Percentiles rank a stretch among this genome's conserved stretches.
Evolutionary conservation across 2,113 vertebrate genomes (phyloP).

Genomic region (Tichodroma muraria): DNA sequence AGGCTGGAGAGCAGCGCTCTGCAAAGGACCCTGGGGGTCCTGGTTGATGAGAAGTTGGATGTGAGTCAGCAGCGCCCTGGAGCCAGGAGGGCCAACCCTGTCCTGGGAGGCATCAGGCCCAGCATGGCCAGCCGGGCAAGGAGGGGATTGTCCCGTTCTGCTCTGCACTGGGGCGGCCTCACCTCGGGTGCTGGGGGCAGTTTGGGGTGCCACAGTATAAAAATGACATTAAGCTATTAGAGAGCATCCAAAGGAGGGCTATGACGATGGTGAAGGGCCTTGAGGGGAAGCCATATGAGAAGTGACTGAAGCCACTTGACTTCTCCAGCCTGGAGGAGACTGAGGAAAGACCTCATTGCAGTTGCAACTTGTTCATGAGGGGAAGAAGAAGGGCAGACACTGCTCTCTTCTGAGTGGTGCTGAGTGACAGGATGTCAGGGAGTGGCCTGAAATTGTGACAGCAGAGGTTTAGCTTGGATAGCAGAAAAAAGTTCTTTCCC

Average conservation of each 20-base stretch:
- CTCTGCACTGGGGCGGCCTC: accelerated
- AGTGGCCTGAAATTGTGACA: background rate
- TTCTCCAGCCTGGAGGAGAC: background rate
- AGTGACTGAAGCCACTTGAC: background rate
- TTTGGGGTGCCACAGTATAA: background rate
- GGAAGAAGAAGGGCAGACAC: background rate
- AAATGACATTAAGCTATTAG: accelerated
- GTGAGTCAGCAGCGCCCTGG: background rate
- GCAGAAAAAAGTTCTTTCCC: background rate
- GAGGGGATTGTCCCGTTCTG: background rate
- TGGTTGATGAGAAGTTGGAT: background rate
- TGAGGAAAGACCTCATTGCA: background rate
- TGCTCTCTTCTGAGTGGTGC: background rate
- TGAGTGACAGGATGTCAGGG: background rate
- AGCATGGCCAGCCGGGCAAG: accelerated
- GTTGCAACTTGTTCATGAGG: background rate
- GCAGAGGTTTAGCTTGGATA: background rate
- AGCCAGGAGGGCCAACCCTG: background rate
- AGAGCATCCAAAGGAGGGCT: background rate
- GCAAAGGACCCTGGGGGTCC: background rate
- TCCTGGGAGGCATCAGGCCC: background rate
- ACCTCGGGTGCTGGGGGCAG: background rate
- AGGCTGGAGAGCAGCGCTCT: background rate
- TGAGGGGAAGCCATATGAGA: accelerated
- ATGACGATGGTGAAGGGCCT: accelerated